These are phyloP conservation scores for Salvelinus fontinalis DNA, from an alignment of 2,113 vertebrate species.

Conservation along the genomic window DNA sequence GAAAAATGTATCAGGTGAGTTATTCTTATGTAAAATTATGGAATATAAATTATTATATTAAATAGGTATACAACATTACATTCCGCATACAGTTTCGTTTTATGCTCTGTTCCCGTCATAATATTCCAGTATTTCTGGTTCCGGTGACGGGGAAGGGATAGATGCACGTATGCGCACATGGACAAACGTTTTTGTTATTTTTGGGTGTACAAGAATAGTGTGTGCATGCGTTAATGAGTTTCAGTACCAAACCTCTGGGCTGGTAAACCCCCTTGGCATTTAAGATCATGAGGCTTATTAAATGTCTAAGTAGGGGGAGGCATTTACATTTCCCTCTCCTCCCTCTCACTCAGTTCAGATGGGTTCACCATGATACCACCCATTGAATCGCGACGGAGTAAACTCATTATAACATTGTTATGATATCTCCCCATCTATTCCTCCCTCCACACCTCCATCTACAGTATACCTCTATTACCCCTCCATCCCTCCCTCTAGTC, in stretches of 20 bases:
- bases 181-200: background rate
- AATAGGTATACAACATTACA: too few relatives aligned
- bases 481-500: background rate
- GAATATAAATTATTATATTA: background rate
- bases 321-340: background rate
- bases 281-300: too few relatives aligned
- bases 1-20: too few relatives aligned
- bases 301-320: too few relatives aligned
- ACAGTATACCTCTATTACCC: too few relatives aligned
- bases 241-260: background rate
- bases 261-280: too few relatives aligned
- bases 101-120: background rate
- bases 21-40: too few relatives aligned
- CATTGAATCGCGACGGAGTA: slow-evolving; percentile 65
- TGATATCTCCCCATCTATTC: too few relatives aligned
- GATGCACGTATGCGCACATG: background rate
- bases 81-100: slow-evolving; percentile 10
- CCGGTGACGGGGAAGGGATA: too few relatives aligned
- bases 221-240: background rate
- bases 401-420: slow-evolving; percentile 12
- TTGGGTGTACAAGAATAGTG: background rate
- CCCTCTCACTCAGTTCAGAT: slow-evolving; percentile 65
- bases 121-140: too few relatives aligned
- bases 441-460: too few relatives aligned
- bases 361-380: slow-evolving; percentile 76